These are phyloP conservation scores for Sebastes aleutianus DNA, from an alignment of 2,797 vertebrate species.

Conservation along the genomic window DNA sequence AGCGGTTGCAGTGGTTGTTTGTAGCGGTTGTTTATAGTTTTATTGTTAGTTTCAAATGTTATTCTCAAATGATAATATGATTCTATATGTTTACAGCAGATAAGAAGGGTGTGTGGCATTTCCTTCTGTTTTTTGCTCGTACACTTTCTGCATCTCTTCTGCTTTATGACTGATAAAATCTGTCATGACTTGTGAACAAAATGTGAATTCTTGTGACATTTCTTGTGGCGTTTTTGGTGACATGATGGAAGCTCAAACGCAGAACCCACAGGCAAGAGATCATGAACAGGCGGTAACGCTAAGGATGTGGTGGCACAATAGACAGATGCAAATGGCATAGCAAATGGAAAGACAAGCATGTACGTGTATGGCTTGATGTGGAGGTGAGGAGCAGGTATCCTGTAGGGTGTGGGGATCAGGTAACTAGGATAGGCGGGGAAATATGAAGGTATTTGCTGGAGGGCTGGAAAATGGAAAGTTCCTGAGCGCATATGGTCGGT, in stretches of 20 bases:
- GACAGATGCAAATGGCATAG: background rate
- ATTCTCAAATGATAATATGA: background rate
- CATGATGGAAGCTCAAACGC: no score
- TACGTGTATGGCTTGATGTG: background rate
- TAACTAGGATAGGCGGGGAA: background rate
- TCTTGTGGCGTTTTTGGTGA: background rate
- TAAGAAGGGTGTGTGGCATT: background rate
- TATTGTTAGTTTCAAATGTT: no score
- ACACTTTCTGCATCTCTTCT: background rate
- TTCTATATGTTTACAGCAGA: background rate
- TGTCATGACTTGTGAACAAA: background rate
- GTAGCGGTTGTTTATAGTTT: no score
- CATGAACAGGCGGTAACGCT: background rate
- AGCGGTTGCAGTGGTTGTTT: fast-evolving
- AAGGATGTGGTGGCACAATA: background rate
- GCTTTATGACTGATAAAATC: background rate
- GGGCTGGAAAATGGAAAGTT: background rate
- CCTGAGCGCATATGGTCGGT: background rate
- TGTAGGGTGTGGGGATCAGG: no score
- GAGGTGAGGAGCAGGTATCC: no score
- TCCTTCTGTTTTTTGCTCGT: background rate
- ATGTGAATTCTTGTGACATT: background rate
- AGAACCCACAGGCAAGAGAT: background rate
- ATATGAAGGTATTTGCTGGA: background rate
- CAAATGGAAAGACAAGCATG: background rate